Conservation (phyloP, 2,888 invertebrate species). For the Dione vanillae region DNA sequence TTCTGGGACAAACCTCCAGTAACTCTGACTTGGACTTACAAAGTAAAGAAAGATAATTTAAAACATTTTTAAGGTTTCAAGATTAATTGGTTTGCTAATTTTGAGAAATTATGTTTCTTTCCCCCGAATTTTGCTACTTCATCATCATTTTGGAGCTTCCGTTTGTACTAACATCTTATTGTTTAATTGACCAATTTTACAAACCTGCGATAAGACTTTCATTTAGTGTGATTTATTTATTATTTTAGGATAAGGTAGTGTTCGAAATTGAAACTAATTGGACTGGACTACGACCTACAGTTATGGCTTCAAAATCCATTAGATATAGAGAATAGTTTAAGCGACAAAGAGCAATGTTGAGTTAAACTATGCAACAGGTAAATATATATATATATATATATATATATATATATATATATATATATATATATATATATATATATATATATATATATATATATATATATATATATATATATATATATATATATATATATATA, state of each 20-base stretch:
- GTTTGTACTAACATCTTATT: not conserved
- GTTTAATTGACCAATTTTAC: slow-evolving; percentile 6
- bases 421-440: too few relatives aligned
- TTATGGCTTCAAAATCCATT: too few relatives aligned
- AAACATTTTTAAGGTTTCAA: slow-evolving; percentile 27
- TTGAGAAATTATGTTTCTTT: slow-evolving; percentile 16
- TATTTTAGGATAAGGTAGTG: not conserved
- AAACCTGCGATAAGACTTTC: slow-evolving; percentile 7
- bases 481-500: too few relatives aligned
- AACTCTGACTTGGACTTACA: not conserved
- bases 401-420: too few relatives aligned
- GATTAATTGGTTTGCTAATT: slow-evolving; percentile 19
- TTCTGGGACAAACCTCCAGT: slow-evolving; percentile 30
- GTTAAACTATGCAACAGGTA: too few relatives aligned
- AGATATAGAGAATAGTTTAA: too few relatives aligned
- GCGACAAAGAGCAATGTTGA: too few relatives aligned
- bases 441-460: too few relatives aligned
- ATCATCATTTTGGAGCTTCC: slow-evolving; percentile 4
- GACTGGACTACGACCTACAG: too few relatives aligned
- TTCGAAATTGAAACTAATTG: too few relatives aligned
- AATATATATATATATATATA: too few relatives aligned
- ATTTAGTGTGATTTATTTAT: not conserved
- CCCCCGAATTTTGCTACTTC: not conserved
- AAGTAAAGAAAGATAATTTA: slow-evolving; percentile 25
- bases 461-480: too few relatives aligned